Conservation (phyloP, 2,113 vertebrate genomes). For the Dasyornis broadbenti region DNA sequence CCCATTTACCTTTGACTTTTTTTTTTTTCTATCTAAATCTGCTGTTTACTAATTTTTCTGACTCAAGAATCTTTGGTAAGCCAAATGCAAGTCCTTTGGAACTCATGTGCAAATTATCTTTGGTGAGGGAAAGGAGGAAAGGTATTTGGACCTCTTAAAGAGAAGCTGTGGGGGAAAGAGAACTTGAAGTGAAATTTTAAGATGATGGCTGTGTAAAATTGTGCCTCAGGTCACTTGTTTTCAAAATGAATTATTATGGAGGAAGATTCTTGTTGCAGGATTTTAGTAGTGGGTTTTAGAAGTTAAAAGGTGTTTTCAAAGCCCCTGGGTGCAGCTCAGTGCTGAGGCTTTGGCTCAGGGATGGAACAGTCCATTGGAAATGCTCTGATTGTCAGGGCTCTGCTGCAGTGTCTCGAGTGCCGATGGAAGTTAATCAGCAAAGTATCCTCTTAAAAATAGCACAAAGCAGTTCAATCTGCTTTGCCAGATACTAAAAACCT, state of each 20-base stretch:
- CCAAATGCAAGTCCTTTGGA: background rate
- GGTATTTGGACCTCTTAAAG: background rate
- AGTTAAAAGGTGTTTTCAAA: background rate
- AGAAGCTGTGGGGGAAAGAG: background rate
- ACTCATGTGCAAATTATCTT: background rate
- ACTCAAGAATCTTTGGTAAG: background rate
- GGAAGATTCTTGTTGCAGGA: background rate
- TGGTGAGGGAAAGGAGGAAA: background rate
- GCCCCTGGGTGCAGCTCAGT: background rate
- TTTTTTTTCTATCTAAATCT: background rate
- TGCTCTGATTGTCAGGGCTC: background rate
- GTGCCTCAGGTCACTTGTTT: background rate
- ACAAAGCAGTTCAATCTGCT: background rate
- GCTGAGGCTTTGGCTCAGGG: fast-evolving
- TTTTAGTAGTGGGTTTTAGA: background rate
- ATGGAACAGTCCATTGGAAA: background rate
- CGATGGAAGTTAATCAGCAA: background rate
- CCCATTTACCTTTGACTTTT: background rate
- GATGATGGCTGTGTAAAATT: background rate
- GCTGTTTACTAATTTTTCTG: background rate
- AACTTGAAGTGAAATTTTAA: background rate
- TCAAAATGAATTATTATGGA: background rate
- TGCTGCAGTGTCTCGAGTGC: background rate
- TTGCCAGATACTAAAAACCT: background rate
- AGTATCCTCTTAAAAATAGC: background rate